Evolutionary conservation across 2,797 vertebrate genomes (phyloP), one percentile per base, ranked within the genome.

Genomic region (Cottoperca gobio): DNA sequence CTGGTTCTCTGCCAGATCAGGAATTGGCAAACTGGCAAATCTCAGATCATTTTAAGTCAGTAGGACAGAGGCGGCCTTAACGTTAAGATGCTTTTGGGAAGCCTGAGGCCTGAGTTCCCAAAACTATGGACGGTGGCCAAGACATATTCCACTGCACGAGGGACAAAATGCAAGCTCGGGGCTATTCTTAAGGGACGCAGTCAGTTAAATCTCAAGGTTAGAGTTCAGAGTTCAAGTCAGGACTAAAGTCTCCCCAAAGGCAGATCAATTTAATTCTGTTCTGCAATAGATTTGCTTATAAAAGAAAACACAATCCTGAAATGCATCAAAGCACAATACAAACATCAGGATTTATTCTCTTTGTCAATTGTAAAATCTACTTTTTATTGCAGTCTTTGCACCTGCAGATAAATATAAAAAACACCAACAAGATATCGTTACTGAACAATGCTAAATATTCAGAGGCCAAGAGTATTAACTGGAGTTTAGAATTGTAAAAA

Each of bases 11-110:
- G 81, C 82, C 86, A 88, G 77, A 77, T 81, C 50, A 39, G 75
- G 63, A 88, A 77, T 60, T 87, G 87, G 83, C 86, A 85, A 85
- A 82, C 76, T 33, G 68, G 84, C 78, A 88, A 89, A 81, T 85
- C 81, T 87, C 78, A 68, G 83, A 87, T 90, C 76, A 89, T 86
- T 88, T 83, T 76, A 85, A 89, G 85, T 86, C 74, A 40, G 76
- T 74, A 73, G 84, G 85, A 86, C 77, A 69, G 77, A 80, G 71
- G 78, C n/a, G 11, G 79, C 70, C 70, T 87, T 73, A 82, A 85
- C 37, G 31, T 81, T 88, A 72, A 78, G 78, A 84, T 78, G 82
- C 76, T 82, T 70, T 86, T 73, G 76, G 84, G 84, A 83, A 64
- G 82, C 87, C 82, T 1, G 33, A 76, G 82, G 79, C 86, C 74